A percentile compares a stretch with the other conserved stretches of the same genome.
Conservation (phyloP, 2,888 invertebrate genomes). For the Galeopsomyia nigrocyanea region DNA sequence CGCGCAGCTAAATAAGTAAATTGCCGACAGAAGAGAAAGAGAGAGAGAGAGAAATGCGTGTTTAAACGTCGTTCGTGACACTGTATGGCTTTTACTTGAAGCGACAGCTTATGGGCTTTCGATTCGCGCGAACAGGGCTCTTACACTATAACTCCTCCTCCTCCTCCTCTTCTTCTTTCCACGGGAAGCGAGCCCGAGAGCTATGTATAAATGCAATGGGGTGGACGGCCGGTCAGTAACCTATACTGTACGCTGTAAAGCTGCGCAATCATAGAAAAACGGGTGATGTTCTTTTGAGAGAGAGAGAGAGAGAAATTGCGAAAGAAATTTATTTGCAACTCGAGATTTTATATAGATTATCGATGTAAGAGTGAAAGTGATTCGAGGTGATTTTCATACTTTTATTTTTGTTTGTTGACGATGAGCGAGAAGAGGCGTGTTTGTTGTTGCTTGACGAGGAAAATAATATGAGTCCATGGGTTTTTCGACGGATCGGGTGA, state of each 20-base stretch:
- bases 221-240: constrained; percentile 66
- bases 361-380: no score
- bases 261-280: constrained; percentile 24
- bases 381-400: no score
- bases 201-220: constrained; percentile 61
- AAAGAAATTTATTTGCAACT: no score
- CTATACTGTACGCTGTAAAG: constrained; percentile 49
- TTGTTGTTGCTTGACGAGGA: no score
- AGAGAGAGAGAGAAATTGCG: not conserved
- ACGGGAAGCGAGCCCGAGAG: constrained; percentile 35
- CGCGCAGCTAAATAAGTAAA: no score
- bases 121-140: constrained; percentile 6
- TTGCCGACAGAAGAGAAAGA: not conserved
- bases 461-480: no score
- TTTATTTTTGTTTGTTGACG: no score
- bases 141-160: no score
- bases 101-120: constrained; percentile 12
- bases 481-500: no score
- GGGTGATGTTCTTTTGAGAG: constrained; percentile 2
- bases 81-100: constrained; percentile 34
- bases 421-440: no score
- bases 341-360: no score
- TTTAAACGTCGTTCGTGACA: no score
- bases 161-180: not conserved
- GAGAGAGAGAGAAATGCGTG: not conserved